Conservation (phyloP, 2,888 invertebrate genomes). For the Monoplex corrugatus region DNA sequence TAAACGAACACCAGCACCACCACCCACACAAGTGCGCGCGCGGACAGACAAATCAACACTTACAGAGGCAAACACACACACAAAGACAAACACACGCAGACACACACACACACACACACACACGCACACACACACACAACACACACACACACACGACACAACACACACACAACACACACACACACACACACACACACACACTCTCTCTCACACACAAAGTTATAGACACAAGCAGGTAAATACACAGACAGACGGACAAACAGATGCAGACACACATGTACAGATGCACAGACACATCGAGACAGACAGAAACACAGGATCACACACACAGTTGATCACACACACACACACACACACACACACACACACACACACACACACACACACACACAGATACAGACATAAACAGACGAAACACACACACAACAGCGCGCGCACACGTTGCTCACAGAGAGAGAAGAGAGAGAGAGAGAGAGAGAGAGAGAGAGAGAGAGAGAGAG, state of each 20-base stretch:
- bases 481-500: too few relatives aligned
- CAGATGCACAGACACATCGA: not conserved
- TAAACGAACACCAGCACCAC: too few relatives aligned
- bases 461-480: too few relatives aligned
- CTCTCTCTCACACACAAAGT: not conserved
- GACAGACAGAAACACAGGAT: not conserved
- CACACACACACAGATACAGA: too few relatives aligned
- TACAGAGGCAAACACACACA: not conserved
- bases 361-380: too few relatives aligned
- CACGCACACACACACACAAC: not conserved
- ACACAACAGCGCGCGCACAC: too few relatives aligned
- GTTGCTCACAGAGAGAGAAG: too few relatives aligned
- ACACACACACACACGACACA: not conserved
- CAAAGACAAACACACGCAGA: not conserved
- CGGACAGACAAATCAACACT: not conserved
- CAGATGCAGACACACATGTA: too few relatives aligned
- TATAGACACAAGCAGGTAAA: not conserved
- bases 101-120: constrained; percentile 1
- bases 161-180: not conserved
- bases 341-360: too few relatives aligned
- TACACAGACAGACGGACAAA: not conserved
- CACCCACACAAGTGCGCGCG: not conserved
- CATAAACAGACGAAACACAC: too few relatives aligned
- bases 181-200: not conserved
- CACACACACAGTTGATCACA: too few relatives aligned